Conservation (phyloP, 1,140 invertebrate genomes). For the Batillaria attramentaria region DNA sequence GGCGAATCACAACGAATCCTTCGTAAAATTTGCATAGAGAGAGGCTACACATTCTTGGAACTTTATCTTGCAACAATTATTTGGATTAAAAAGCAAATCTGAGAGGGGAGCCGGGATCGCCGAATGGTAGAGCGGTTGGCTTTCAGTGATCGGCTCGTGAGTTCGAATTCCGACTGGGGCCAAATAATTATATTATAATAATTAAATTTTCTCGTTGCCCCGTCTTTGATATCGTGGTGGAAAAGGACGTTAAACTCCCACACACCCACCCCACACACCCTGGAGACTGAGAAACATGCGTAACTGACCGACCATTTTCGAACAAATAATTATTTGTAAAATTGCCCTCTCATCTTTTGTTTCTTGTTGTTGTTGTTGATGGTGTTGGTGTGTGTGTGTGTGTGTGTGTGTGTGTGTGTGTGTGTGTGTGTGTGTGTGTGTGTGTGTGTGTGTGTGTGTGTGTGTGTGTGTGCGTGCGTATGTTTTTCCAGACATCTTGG, state of each 20-base stretch:
- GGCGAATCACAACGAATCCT: too few species aligned
- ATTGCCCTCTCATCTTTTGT: background rate
- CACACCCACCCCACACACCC: background rate
- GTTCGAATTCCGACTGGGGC: too few species aligned
- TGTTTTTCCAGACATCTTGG: background rate
- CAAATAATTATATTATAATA: too few species aligned
- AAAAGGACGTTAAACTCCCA: background rate
- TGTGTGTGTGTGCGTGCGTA: background rate
- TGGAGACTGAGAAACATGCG: background rate
- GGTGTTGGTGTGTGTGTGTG: conserved; percentile 13
- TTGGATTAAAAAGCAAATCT: too few species aligned
- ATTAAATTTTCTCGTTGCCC: background rate
- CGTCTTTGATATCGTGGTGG: background rate
- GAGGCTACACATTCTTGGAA: too few species aligned
- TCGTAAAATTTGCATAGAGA: too few species aligned
- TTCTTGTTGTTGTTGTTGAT: background rate
- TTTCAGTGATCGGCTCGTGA: too few species aligned
- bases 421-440: conserved; percentile 2
- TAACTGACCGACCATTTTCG: background rate
- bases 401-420: conserved; percentile 10
- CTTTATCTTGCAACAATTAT: too few species aligned
- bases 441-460: background rate
- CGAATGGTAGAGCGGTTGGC: too few species aligned
- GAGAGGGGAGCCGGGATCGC: too few species aligned
- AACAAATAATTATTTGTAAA: background rate